Percentiles rank a stretch among this genome's conserved stretches.
phyloP scores from a whole-genome alignment of 2,113 vertebrate species.

The Callaeas wilsoni region DNA sequence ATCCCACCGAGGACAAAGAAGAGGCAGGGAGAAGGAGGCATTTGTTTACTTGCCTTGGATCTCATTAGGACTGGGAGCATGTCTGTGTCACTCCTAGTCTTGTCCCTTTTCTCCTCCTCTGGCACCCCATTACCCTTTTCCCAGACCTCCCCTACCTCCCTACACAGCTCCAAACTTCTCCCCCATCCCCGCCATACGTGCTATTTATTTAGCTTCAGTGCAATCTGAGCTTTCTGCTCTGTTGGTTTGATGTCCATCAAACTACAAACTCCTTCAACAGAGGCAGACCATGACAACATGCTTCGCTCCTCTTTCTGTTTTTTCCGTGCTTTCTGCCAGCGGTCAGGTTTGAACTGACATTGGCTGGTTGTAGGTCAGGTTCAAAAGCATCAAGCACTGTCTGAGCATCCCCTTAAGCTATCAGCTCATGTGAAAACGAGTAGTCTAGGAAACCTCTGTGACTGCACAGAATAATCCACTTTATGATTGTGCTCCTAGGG shows the following conservation, averaged over 20 bases:
- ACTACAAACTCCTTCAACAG: not conserved
- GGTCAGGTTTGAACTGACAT: conserved; percentile 9
- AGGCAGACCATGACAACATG: not conserved
- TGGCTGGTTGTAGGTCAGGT: conserved; percentile 35
- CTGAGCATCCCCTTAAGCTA: conserved; percentile 26
- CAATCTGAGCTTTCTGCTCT: conserved; percentile 5
- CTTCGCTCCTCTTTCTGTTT: not conserved
- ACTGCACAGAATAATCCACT: not conserved
- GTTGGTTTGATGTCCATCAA: conserved; percentile 4
- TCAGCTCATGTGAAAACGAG: conserved; percentile 6
- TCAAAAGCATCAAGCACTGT: conserved; percentile 26
- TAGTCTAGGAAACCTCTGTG: conserved; percentile 31
- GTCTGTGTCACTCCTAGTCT: not conserved
- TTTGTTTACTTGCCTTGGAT: not conserved
- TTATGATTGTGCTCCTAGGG: not conserved
- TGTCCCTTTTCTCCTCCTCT: not conserved
- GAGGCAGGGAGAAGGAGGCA: not conserved
- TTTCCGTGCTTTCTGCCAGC: not conserved
- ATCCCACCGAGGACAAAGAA: not conserved
- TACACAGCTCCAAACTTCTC: not conserved
- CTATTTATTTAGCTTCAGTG: not conserved
- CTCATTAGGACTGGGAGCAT: fast-evolving
- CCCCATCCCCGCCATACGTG: fast-evolving
- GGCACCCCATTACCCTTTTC: not conserved
- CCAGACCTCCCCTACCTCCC: not conserved